phyloP scores from a whole-genome alignment of 2,888 invertebrate species.

The Prosopocoilus inquinatus region DNA sequence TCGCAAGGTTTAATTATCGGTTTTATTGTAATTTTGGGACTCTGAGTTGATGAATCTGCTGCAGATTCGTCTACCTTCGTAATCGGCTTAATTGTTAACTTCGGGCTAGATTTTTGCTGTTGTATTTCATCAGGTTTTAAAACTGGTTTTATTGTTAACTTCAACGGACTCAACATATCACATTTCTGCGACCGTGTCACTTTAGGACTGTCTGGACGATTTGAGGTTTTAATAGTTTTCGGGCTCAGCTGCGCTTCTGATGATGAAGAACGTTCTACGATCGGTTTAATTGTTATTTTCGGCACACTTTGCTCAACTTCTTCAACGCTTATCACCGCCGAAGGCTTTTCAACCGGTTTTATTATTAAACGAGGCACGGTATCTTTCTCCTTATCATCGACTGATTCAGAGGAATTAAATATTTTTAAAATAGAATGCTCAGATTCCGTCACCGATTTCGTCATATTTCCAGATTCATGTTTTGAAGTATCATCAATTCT shows the following conservation, averaged over 20 bases:
- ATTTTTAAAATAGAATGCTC: conserved; percentile 48
- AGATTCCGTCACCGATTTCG: not conserved
- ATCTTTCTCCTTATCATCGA: conserved; percentile 21
- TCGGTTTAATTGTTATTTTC: conserved; percentile 38
- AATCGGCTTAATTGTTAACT: conserved; percentile 28
- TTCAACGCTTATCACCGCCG: not conserved
- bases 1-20: conserved; percentile 44
- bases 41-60: conserved; percentile 11
- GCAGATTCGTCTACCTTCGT: conserved; percentile 16
- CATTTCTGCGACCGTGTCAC: conserved; percentile 18
- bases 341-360: conserved; percentile 25
- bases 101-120: conserved; percentile 28
- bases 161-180: conserved; percentile 26
- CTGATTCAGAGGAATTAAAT: conserved; percentile 39
- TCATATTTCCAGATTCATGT: too few species aligned
- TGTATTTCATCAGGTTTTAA: conserved; percentile 37
- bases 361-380: conserved; percentile 22
- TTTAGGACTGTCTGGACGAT: conserved; percentile 16
- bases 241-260: conserved; percentile 14
- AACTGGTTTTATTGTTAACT: conserved; percentile 49
- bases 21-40: conserved; percentile 54
- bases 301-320: conserved; percentile 23
- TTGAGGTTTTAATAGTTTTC: conserved; percentile 37
- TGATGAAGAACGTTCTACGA: conserved; percentile 27
- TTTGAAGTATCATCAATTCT: conserved; percentile 37